Base-by-base conservation (phyloP, 2,113 vertebrate species). In the Mirounga angustirostris region DNA sequence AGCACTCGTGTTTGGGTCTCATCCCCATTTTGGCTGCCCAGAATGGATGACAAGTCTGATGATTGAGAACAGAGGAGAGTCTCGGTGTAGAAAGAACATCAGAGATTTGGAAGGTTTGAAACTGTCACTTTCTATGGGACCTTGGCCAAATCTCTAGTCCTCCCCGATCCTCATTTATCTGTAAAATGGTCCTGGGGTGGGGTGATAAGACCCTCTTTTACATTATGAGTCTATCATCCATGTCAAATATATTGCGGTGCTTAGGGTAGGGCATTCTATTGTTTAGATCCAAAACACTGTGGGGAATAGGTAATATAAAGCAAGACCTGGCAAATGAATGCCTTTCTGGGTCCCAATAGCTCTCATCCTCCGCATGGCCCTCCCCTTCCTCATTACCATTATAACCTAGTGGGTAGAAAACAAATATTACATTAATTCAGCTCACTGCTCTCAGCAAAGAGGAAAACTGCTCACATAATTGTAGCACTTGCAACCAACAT, bases 401-500 rank as follows among this genome's bases (percentile, higher is more conserved):
- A 56, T 56, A 86, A 54, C 43, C 63, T 19, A 28, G 43, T 26
- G 54, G 18, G 52, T 28, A 79, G 94, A 74, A 54, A 86, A 79
- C 69, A 96, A 78, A 81, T 24, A 67, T 5, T 26, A n/a, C 69
- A 30, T 81, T 52, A 79, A 90, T 89, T 74, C 92, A 91, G 86
- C 61, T 26, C 82, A 5, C 52, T 80, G 61, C 50, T 96, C 26
- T 82, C 76, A 89, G 89, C 46, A 52, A 87, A 93, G 30, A 40
- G 59, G 67, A 36, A 92, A 59, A 63, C 50, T 5, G 28, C 36
- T 33, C 79, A 22, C 2, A 4, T 65, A 46, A 73, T 82, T 74
- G 79, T n/a, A 83, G 54, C 43, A 21, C 50, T 92, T 43, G 46
- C 18, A 81, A 58, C 85, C 33, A 80, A 93, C 67, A 30, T 61